Conservation (phyloP, 2,113 vertebrate species). For the Ariopsis seemanni region DNA sequence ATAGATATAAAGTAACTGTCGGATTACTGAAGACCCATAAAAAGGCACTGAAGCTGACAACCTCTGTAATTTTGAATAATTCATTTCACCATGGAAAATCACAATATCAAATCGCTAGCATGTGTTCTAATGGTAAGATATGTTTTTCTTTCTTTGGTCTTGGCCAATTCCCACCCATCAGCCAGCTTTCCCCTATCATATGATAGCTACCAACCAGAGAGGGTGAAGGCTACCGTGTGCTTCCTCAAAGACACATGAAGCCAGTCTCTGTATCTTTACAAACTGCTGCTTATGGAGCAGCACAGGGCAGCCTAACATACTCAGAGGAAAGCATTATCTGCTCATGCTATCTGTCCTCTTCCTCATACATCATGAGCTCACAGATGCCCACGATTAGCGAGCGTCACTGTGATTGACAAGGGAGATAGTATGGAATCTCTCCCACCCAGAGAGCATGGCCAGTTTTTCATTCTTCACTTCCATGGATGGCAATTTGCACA, state of each 20-base stretch:
- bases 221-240: not conserved
- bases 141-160: not conserved
- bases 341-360: not conserved
- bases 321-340: not conserved
- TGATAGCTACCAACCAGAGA: not conserved
- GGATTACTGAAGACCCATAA: constrained; percentile 14
- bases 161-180: not conserved
- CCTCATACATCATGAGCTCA: not conserved
- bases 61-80: not conserved
- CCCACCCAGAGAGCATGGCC: not conserved
- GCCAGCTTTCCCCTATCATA: not conserved
- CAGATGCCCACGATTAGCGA: not conserved
- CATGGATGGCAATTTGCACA: not conserved
- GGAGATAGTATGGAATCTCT: not conserved
- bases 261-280: not conserved
- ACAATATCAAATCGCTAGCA: constrained; percentile 4
- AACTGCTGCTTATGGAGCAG: not conserved
- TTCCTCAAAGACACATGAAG: not conserved
- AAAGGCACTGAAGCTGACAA: constrained; percentile 9
- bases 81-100: constrained; percentile 10
- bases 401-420: not conserved
- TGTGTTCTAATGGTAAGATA: not conserved
- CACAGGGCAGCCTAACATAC: not conserved
- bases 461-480: not conserved
- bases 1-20: not conserved